Conservation (phyloP, 1,140 invertebrate genomes). For the Trissolcus basalis region DNA sequence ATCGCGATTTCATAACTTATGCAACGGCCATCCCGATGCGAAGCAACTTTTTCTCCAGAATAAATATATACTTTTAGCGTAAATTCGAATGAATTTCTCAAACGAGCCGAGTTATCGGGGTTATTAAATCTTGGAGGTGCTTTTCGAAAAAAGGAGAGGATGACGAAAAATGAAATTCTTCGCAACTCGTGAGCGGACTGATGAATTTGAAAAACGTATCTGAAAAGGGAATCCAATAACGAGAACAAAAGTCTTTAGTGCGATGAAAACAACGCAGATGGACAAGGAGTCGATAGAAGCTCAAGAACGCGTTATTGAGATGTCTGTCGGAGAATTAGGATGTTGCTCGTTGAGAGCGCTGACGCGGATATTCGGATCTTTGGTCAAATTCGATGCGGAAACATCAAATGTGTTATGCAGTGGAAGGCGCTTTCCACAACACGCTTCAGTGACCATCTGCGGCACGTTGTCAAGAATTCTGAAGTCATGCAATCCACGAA, state of each 20-base stretch:
- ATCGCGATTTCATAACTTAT: slow-evolving; percentile 27
- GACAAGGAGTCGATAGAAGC: slow-evolving; percentile 45
- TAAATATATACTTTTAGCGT: no score
- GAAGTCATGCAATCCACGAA: slow-evolving; percentile 51
- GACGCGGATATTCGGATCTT: slow-evolving; percentile 55
- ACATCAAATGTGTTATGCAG: slow-evolving; percentile 59
- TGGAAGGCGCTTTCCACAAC: slow-evolving; percentile 47
- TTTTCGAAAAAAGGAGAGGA: no score
- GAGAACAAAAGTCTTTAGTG: slow-evolving; percentile 20
- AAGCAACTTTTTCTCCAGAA: no score
- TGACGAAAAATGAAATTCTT: slow-evolving; percentile 6
- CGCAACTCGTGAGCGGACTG: no score
- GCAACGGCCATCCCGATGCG: no score
- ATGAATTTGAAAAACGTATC: no score
- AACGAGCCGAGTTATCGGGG: no score
- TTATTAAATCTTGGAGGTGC: no score
- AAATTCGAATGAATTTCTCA: no score
- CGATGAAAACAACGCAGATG: slow-evolving; percentile 16
- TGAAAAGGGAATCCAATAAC: background rate
- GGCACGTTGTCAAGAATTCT: slow-evolving; percentile 59
- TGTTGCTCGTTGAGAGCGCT: slow-evolving; percentile 43
- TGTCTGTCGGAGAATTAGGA: slow-evolving; percentile 70
- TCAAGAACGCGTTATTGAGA: slow-evolving; percentile 71
- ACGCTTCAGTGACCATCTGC: slow-evolving; percentile 53
- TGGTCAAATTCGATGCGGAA: slow-evolving; percentile 54